These are phyloP conservation scores for Drosophila repleta DNA, from an alignment of 1,140 invertebrate genomes.

Conservation along the genomic window DNA sequence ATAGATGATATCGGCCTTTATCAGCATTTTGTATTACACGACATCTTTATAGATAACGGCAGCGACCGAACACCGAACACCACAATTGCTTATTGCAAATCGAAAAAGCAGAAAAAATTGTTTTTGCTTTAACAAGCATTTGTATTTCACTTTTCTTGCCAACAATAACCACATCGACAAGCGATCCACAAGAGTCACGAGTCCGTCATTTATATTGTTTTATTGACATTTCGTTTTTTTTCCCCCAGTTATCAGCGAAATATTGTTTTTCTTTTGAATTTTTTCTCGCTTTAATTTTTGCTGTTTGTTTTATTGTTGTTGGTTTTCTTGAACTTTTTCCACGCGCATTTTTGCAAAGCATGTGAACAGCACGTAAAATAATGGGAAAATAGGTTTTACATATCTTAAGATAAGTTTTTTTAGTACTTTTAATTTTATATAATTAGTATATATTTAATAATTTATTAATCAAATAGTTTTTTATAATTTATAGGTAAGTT, in stretches of 20 bases:
- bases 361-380: background rate
- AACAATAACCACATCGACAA: conserved; percentile 24
- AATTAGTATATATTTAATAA: too few relatives aligned
- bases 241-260: conserved; percentile 55
- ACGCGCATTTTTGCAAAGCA: background rate
- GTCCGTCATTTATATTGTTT: conserved; percentile 80
- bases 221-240: conserved; percentile 70
- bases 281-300: background rate
- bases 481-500: too few relatives aligned
- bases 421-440: too few relatives aligned
- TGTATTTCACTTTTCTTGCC: conserved; percentile 34
- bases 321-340: conserved; percentile 9
- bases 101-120: conserved; percentile 30
- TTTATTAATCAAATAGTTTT: too few relatives aligned
- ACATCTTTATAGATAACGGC: conserved; percentile 45
- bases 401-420: too few relatives aligned
- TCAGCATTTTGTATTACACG: conserved; percentile 24
- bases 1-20: conserved; percentile 23
- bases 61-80: conserved; percentile 34
- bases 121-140: conserved; percentile 21
- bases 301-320: conserved; percentile 7
- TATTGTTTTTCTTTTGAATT: conserved; percentile 32
- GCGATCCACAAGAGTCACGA: conserved; percentile 59
- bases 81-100: conserved; percentile 49
- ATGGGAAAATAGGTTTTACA: too few relatives aligned